These are phyloP conservation scores for Drosophila mauritiana DNA, from an alignment of 1,140 invertebrate species.

Conservation along the genomic window DNA sequence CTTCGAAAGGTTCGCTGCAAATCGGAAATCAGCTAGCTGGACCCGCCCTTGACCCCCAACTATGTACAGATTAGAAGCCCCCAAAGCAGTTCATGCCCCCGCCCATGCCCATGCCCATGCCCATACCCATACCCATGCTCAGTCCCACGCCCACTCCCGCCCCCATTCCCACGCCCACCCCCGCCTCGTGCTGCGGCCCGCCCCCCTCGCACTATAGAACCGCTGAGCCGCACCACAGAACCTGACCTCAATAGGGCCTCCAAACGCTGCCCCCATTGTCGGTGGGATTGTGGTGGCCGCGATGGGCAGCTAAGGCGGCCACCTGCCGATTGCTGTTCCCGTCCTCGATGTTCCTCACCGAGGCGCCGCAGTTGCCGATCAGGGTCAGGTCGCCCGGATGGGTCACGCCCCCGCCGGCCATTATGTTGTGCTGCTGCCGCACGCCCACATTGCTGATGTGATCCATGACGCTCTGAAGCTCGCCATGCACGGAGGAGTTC, in stretches of 20 bases:
- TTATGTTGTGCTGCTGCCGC: slow-evolving; percentile 86
- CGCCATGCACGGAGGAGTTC: slow-evolving; percentile 87
- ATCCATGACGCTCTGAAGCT: slow-evolving; percentile 89
- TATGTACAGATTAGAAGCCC: slow-evolving; percentile 51
- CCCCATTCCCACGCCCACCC: slow-evolving; percentile 9
- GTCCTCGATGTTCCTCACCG: slow-evolving; percentile 87
- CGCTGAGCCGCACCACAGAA: slow-evolving; percentile 83
- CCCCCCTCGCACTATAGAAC: slow-evolving; percentile 82
- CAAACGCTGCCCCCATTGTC: slow-evolving; percentile 88
- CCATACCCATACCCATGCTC: neutral
- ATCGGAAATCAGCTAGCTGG: neutral
- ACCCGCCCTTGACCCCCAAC: neutral
- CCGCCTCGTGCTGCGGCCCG: slow-evolving; percentile 68
- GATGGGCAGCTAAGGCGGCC: slow-evolving; percentile 86
- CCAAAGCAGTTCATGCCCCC: slow-evolving; percentile 19
- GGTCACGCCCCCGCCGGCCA: slow-evolving; percentile 84
- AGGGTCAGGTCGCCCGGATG: slow-evolving; percentile 86
- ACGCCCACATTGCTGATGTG: slow-evolving; percentile 87
- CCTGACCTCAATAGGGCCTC: slow-evolving; percentile 87
- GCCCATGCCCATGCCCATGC: slow-evolving; percentile 13
- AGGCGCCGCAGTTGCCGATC: slow-evolving; percentile 87
- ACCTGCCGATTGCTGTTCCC: slow-evolving; percentile 85
- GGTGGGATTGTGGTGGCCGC: slow-evolving; percentile 88
- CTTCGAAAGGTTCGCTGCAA: too few relatives aligned
- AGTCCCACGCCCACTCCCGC: neutral